These are phyloP conservation scores for Lutraria rhynchaena DNA, from an alignment of 1,140 invertebrate genomes.

Conservation along the genomic window DNA sequence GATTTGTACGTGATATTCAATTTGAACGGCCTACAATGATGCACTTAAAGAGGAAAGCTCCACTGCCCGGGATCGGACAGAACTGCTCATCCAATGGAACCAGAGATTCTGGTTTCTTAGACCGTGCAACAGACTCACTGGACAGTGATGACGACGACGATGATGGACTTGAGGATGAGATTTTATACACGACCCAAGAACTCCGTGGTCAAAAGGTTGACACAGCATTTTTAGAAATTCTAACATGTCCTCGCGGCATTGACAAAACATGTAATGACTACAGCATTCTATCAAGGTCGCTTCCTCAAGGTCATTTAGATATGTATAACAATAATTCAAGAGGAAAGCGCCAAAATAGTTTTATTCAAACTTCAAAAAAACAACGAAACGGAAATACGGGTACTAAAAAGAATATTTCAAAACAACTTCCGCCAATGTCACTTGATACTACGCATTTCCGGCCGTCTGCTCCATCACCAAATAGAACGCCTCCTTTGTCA, in stretches of 20 bases:
- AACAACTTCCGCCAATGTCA: slow-evolving; percentile 62
- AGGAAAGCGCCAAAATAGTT: slow-evolving; percentile 43
- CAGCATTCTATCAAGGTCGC: slow-evolving; percentile 36
- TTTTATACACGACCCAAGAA: slow-evolving; percentile 3
- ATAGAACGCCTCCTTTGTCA: slow-evolving; percentile 54
- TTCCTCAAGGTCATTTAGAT: slow-evolving; percentile 35
- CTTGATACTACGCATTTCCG: slow-evolving; percentile 56
- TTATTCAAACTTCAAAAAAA: slow-evolving; percentile 16
- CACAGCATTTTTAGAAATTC: slow-evolving; percentile 28
- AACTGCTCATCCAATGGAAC: neutral
- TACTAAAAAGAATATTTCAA: slow-evolving; percentile 25
- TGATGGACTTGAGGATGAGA: slow-evolving; percentile 49
- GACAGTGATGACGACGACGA: slow-evolving; percentile 47
- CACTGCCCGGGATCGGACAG: slow-evolving; percentile 64
- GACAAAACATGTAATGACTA: slow-evolving; percentile 37
- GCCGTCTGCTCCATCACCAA: slow-evolving; percentile 63
- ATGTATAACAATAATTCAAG: slow-evolving; percentile 41
- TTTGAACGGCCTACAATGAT: slow-evolving; percentile 64
- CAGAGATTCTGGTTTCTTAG: slow-evolving; percentile 49
- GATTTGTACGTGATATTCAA: slow-evolving; percentile 65
- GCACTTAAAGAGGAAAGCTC: slow-evolving; percentile 57
- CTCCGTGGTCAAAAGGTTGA: slow-evolving; percentile 20
- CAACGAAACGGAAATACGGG: slow-evolving; percentile 13
- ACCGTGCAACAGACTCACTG: slow-evolving; percentile 39
- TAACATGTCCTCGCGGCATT: slow-evolving; percentile 41